These are phyloP conservation scores for Tinamus guttatus DNA, from an alignment of 2,113 vertebrate genomes.

Conservation along the genomic window DNA sequence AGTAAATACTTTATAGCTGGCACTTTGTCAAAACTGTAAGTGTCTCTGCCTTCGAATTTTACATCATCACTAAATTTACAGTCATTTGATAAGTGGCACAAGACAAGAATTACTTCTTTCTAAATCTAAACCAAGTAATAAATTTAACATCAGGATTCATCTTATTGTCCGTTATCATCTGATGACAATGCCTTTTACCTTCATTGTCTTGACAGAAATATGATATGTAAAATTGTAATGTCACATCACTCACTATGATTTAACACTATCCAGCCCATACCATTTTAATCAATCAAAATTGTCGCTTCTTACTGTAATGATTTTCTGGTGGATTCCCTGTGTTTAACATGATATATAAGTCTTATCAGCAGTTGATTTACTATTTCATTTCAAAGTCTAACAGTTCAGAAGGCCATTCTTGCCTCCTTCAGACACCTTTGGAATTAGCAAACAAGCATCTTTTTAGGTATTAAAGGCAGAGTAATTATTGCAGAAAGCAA, in stretches of 20 bases:
- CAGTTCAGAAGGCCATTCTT: slow-evolving; percentile 77
- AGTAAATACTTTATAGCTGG: slow-evolving; percentile 93
- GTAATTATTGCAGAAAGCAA: slow-evolving; percentile 49
- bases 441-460: slow-evolving; percentile 84
- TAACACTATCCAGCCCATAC: slow-evolving; percentile 89
- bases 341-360: slow-evolving; percentile 91
- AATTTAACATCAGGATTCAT: slow-evolving; percentile 91
- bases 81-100: slow-evolving; percentile 92
- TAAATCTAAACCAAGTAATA: slow-evolving; percentile 93
- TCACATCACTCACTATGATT: slow-evolving; percentile 97
- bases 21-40: slow-evolving; percentile 94
- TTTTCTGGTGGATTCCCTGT: slow-evolving; percentile 88
- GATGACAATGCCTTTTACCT: slow-evolving; percentile 93
- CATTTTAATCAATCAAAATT: slow-evolving; percentile 99
- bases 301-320: slow-evolving; percentile 93
- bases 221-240: slow-evolving; percentile 95
- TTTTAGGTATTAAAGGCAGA: slow-evolving; percentile 10
- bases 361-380: slow-evolving; percentile 92
- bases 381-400: slow-evolving; percentile 79
- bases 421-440: slow-evolving; percentile 81
- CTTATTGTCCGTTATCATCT: slow-evolving; percentile 92
- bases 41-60: slow-evolving; percentile 89
- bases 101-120: slow-evolving; percentile 93
- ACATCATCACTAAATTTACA: slow-evolving; percentile 91
- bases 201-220: slow-evolving; percentile 98